Conservation (phyloP, 2,113 vertebrate genomes). For the Peucedramus taeniatus region DNA sequence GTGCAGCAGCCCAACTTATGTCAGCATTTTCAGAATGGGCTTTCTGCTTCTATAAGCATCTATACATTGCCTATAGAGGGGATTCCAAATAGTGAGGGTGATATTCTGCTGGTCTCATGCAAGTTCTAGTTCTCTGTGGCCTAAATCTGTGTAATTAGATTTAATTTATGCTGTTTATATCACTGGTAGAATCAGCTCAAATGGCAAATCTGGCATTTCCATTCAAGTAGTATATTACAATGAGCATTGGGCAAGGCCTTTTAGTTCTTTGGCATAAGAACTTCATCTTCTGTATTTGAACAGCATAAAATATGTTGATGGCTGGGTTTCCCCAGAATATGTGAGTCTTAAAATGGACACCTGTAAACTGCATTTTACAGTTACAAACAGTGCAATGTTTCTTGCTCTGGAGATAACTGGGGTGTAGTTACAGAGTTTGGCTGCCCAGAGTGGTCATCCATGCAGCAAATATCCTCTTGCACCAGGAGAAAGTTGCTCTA, state of each 20-base stretch:
- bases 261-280: neutral
- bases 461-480: rapidly evolving
- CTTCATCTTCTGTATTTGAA: neutral
- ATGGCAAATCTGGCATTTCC: neutral
- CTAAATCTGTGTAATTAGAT: neutral
- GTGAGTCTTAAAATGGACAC: neutral
- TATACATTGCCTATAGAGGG: neutral
- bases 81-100: neutral
- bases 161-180: neutral
- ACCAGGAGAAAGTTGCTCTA: neutral
- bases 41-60: neutral
- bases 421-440: neutral
- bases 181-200: neutral
- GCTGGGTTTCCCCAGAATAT: neutral
- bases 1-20: neutral
- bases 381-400: neutral
- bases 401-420: neutral
- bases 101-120: neutral
- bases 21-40: neutral
- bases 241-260: neutral
- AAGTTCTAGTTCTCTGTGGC: neutral
- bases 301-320: neutral
- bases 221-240: neutral
- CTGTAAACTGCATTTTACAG: neutral
- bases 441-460: neutral